A percentile compares a stretch with the other conserved stretches of the same genome.
These are phyloP conservation scores for Synanthedon formicaeformis DNA, from an alignment of 2,888 invertebrate species.

Conservation along the genomic window DNA sequence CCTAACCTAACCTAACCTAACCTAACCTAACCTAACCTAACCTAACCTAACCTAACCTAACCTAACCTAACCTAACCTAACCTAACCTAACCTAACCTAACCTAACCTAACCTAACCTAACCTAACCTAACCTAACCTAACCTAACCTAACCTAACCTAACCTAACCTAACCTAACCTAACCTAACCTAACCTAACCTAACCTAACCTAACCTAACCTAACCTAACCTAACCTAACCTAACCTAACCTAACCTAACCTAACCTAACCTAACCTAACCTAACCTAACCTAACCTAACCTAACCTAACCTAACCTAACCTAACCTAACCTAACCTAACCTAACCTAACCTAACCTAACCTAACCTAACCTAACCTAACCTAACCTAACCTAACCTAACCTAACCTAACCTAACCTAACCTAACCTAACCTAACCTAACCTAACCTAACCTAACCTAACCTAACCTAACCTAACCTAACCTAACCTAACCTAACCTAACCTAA, in stretches of 20 bases:
- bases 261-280: conserved; percentile 2
- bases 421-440: background rate
- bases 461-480: no score
- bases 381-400: background rate
- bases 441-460: no score
- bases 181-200: conserved; percentile 5
- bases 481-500: no score
- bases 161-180: conserved; percentile 4
- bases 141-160: conserved; percentile 5
- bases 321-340: background rate
- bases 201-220: conserved; percentile 4
- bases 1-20: conserved; percentile 4
- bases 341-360: background rate
- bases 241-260: conserved; percentile 6
- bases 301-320: background rate
- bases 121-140: conserved; percentile 5
- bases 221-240: conserved; percentile 6
- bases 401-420: background rate
- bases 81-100: conserved; percentile 5
- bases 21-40: conserved; percentile 3
- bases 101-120: conserved; percentile 5
- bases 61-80: conserved; percentile 5
- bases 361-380: background rate
- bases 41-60: conserved; percentile 4
- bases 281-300: background rate